These are phyloP conservation scores for Perca fluviatilis DNA, from an alignment of 2,113 vertebrate species.

Conservation along the genomic window DNA sequence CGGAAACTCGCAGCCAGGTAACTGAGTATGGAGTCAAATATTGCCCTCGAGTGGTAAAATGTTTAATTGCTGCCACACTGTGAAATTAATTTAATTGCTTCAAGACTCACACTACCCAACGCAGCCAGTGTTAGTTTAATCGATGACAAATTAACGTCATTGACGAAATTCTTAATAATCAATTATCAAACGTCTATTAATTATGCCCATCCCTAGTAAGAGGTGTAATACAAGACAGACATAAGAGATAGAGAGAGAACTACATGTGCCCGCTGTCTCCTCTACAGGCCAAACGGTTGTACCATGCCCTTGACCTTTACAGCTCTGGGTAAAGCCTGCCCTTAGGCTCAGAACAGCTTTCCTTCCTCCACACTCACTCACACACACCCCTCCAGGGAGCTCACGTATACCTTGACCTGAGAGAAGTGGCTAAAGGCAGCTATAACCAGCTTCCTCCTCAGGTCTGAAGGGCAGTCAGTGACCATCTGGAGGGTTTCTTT, in stretches of 20 bases:
- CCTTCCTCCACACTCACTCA: slow-evolving; percentile 9
- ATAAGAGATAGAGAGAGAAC: not conserved
- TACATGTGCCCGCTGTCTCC: slow-evolving; percentile 32
- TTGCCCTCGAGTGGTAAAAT: too few relatives aligned
- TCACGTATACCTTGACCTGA: slow-evolving; percentile 57
- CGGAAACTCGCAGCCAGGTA: too few relatives aligned
- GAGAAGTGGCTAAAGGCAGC: slow-evolving; percentile 47
- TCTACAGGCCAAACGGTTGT: slow-evolving; percentile 41
- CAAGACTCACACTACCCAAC: too few relatives aligned
- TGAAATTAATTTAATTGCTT: too few relatives aligned
- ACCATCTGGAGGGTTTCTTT: slow-evolving; percentile 10
- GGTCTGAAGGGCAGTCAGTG: slow-evolving; percentile 11
- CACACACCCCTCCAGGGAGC: slow-evolving; percentile 43
- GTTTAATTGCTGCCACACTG: too few relatives aligned
- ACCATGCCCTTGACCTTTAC: slow-evolving; percentile 58
- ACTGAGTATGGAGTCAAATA: too few relatives aligned
- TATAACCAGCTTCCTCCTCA: slow-evolving; percentile 37
- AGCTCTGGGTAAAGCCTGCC: slow-evolving; percentile 54
- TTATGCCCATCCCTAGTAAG: not conserved
- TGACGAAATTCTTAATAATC: too few relatives aligned
- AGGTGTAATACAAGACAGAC: not conserved
- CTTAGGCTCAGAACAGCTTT: slow-evolving; percentile 36
- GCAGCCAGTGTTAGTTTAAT: too few relatives aligned
- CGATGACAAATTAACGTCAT: too few relatives aligned
- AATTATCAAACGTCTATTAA: too few relatives aligned